Evolutionary conservation across 2,797 vertebrate genomes (phyloP).

Genomic region (Dendrocincla fuliginosa): DNA sequence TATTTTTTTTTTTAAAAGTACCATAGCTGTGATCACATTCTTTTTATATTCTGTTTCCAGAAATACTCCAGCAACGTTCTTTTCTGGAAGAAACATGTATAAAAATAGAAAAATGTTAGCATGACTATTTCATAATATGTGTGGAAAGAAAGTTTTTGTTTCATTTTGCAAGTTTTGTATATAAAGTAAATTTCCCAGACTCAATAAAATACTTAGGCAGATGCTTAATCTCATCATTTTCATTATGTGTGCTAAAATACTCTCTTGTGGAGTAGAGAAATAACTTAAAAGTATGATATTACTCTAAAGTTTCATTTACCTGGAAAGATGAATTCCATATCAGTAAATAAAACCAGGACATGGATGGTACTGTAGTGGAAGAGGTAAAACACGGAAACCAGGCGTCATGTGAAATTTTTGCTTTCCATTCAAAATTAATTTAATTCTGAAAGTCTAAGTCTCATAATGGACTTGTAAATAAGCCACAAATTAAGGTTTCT

Average conservation of each 20-base stretch:
- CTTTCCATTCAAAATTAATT: not conserved
- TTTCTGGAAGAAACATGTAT: not conserved
- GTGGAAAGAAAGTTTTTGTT: not conserved
- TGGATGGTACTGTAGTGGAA: not conserved
- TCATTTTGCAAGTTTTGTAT: not conserved
- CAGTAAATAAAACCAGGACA: not conserved
- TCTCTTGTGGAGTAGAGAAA: not conserved
- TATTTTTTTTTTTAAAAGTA: not conserved
- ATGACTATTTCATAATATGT: not conserved
- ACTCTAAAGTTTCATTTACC: not conserved
- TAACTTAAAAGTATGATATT: not conserved
- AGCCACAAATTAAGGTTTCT: not conserved
- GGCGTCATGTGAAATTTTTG: not conserved
- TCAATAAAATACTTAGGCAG: not conserved
- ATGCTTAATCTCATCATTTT: not conserved
- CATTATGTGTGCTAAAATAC: not conserved
- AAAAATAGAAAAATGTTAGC: not conserved
- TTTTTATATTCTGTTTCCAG: constrained; percentile 19
- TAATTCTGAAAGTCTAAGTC: not conserved
- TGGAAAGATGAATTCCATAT: not conserved
- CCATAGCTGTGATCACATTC: not conserved
- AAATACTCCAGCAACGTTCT: not conserved
- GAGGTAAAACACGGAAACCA: not conserved
- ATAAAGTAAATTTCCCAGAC: not conserved
- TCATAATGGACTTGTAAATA: not conserved